Percentiles rank a stretch among this genome's conserved stretches.
Conservation (phyloP, 2,797 vertebrate species). For the Mustela erminea region DNA sequence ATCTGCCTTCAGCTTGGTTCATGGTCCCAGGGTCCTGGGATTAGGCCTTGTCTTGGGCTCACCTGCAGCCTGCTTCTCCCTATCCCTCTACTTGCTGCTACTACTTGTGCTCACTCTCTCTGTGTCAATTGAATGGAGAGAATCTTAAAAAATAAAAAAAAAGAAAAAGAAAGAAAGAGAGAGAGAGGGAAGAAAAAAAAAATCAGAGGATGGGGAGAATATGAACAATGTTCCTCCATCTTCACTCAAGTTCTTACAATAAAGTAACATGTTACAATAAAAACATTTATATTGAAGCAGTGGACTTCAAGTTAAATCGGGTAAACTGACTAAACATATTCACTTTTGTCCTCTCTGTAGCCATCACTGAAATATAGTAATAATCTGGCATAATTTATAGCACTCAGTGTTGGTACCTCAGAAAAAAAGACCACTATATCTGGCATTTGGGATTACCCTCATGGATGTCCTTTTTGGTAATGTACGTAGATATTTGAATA, state of each 20-base stretch:
- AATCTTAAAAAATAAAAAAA: no score
- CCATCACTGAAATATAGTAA: conserved; percentile 22
- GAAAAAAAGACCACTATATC: neutral
- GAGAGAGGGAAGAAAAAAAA: no score
- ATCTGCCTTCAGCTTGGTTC: no score
- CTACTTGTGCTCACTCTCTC: no score
- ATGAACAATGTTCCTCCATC: neutral
- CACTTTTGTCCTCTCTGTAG: neutral
- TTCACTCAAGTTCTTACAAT: neutral
- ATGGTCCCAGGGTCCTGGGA: no score
- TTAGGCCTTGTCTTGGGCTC: no score
- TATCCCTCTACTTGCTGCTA: no score
- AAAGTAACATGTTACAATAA: neutral
- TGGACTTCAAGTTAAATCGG: conserved; percentile 4
- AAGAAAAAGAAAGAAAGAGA: no score
- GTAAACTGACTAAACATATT: neutral
- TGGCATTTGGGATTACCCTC: neutral
- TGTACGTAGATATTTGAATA: neutral
- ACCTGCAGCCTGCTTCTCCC: no score
- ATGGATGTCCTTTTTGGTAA: neutral
- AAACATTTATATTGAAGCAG: neutral
- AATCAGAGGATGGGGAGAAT: no score
- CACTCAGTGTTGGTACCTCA: neutral
- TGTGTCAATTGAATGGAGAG: no score
- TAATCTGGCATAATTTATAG: neutral